These are phyloP conservation scores for Actinernus sp. DNA, from an alignment of 92 coral and sea anemone genomes.

Conservation along the genomic window DNA sequence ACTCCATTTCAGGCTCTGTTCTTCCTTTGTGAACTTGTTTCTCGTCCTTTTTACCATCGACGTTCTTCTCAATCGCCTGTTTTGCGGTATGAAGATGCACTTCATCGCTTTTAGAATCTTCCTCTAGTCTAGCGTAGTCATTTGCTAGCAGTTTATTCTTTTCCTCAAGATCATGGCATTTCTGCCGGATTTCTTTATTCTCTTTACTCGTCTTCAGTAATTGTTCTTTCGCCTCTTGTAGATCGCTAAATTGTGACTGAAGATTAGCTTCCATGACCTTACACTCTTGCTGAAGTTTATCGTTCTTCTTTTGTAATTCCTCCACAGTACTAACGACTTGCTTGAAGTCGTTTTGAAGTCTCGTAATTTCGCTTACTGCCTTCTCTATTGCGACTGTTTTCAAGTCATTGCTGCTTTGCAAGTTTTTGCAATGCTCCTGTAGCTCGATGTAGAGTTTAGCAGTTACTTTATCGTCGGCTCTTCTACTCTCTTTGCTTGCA, in stretches of 20 bases:
- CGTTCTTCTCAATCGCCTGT: too few relatives aligned
- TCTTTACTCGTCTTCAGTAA: conserved; percentile 8
- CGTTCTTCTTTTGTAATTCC: too few relatives aligned
- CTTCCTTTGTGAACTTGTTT: conserved; percentile 7
- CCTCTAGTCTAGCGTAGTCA: conserved; percentile 35
- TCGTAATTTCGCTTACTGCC: neutral
- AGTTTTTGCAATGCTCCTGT: too few relatives aligned
- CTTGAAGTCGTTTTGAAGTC: neutral
- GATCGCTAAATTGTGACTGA: too few relatives aligned
- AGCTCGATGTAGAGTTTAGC: too few relatives aligned
- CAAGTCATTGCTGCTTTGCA: neutral
- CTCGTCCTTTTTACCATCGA: conserved; percentile 14
- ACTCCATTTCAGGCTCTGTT: conserved; percentile 33
- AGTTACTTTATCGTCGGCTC: too few relatives aligned
- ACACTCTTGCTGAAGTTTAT: too few relatives aligned
- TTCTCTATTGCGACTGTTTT: neutral
- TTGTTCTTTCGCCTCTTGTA: conserved; percentile 13
- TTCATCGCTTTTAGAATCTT: conserved; percentile 30
- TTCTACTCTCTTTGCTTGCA: too few relatives aligned
- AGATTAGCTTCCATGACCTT: too few relatives aligned
- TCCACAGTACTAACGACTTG: too few relatives aligned
- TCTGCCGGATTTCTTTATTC: conserved; percentile 34
- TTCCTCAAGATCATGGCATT: conserved; percentile 29
- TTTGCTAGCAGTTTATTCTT: conserved; percentile 27
- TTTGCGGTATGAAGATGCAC: conserved; percentile 17